Base-by-base conservation (phyloP, 2,113 vertebrate genomes). In the Nibea albiflora region DNA sequence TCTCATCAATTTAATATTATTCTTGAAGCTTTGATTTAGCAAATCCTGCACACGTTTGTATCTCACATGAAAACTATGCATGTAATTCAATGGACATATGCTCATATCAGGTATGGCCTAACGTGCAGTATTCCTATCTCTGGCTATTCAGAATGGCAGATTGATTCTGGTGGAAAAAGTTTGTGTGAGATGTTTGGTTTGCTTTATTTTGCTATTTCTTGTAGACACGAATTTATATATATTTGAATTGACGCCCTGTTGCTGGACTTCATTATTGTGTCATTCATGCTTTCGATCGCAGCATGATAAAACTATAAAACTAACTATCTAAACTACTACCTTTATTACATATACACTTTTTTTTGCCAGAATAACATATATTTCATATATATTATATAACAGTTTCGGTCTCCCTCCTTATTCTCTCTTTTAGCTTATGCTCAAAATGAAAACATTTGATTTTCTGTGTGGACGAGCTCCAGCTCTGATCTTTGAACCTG, bases 391-490 rank as follows among this genome's bases (percentile, higher is more conserved):
- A n/a, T n/a, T n/a, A n/a, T n/a, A n/a, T n/a, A n/a, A 60, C 35
- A 53, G 42, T 77, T 68, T 19, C 49, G 24, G 53, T 56, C 54
- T 63, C 12, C 1, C 20, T 22, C 24, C 42, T 57, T 60, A 62
- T 69, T 52, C 16, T 87, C 46, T 9, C 35, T 79, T 82, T 86
- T 50, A 66, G 67, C 44, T 70, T 47, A 22, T 65, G 71, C 60
- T 80, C 58, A 65, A 35, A 83, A 44, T 49, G 42, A 75, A 78
- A 84, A 68, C 31, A 69, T 91, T 79, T 35, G 73, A 91, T 90
- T 87, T 89, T 89, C 88, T 85, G 68, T 74, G 73, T 81, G 80
- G 84, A 85, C 82, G 78, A 75, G 46, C 83, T 83, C 26, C 74
- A 58, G 69, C 78, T 63, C 87, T 39, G 77, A 65, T 80, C 85